These are phyloP conservation scores for Leptinotarsa texana DNA, from an alignment of 1,140 invertebrate genomes.

Conservation along the genomic window DNA sequence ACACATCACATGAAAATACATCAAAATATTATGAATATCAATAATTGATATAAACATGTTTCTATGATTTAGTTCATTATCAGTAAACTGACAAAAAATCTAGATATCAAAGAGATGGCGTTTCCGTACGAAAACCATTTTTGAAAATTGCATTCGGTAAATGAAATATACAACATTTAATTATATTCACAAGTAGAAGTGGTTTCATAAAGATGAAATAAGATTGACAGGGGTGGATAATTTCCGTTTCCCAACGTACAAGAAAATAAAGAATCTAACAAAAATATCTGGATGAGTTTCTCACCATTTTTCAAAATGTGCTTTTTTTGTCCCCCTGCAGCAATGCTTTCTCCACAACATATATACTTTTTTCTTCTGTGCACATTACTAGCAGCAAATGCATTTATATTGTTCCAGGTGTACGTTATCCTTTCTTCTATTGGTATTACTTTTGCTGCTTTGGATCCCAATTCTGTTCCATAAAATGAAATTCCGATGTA, in stretches of 20 bases:
- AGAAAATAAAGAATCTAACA: no score
- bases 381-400: constrained; percentile 56
- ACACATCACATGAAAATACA: constrained; percentile 5
- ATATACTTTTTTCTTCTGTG: constrained; percentile 31
- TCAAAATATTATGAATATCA: background rate
- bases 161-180: no score
- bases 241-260: no score
- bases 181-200: no score
- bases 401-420: constrained; percentile 72
- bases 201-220: no score
- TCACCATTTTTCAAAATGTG: constrained; percentile 72
- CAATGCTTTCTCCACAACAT: constrained; percentile 28
- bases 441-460: constrained; percentile 33
- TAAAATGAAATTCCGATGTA: constrained; percentile 33
- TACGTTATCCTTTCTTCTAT: constrained; percentile 64
- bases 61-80: background rate
- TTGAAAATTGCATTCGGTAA: background rate
- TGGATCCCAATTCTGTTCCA: constrained; percentile 26
- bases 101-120: no score
- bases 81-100: no score
- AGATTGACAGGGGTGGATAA: no score
- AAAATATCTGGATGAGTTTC: constrained; percentile 26
- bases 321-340: constrained; percentile 52
- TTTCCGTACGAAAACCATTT: no score
- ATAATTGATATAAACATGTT: constrained; percentile 15